Conservation (phyloP, 2,888 invertebrate genomes). For the Tubulanus polymorphus region DNA sequence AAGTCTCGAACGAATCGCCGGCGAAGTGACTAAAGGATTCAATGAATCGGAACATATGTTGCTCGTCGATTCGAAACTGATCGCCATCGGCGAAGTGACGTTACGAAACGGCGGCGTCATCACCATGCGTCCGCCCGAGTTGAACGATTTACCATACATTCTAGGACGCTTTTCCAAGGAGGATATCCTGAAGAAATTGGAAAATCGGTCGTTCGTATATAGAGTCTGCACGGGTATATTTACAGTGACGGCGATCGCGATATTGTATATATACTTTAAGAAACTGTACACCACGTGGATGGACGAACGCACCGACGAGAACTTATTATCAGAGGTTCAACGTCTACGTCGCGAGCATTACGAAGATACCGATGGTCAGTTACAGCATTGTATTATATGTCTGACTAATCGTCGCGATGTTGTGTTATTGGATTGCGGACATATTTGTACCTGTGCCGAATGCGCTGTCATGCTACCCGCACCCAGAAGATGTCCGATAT, state of each 20-base stretch:
- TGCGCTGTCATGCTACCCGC: constrained; percentile 68
- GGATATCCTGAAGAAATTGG: constrained; percentile 69
- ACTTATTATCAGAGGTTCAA: not conserved
- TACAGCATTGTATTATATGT: constrained; percentile 80
- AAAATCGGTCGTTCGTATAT: constrained; percentile 62
- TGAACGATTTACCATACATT: constrained; percentile 68
- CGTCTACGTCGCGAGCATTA: constrained; percentile 2
- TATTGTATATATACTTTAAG: constrained; percentile 59
- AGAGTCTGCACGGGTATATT: constrained; percentile 60
- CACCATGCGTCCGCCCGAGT: constrained; percentile 65
- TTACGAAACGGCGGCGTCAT: constrained; percentile 61
- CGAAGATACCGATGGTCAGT: constrained; percentile 10
- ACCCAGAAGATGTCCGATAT: constrained; percentile 71
- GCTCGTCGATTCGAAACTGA: constrained; percentile 73
- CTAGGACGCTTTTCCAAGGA: constrained; percentile 75
- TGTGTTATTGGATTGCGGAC: constrained; percentile 82
- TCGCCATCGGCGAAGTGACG: constrained; percentile 74
- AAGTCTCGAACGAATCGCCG: constrained; percentile 80
- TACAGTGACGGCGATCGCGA: constrained; percentile 59
- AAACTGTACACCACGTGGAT: constrained; percentile 45
- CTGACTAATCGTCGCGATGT: constrained; percentile 80
- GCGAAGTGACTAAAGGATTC: constrained; percentile 73
- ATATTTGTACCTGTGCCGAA: constrained; percentile 84
- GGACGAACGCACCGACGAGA: constrained; percentile 14
- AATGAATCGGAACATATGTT: constrained; percentile 86